These are phyloP conservation scores for Phorcus lineatus DNA, from an alignment of 2,888 invertebrate species.

Conservation along the genomic window DNA sequence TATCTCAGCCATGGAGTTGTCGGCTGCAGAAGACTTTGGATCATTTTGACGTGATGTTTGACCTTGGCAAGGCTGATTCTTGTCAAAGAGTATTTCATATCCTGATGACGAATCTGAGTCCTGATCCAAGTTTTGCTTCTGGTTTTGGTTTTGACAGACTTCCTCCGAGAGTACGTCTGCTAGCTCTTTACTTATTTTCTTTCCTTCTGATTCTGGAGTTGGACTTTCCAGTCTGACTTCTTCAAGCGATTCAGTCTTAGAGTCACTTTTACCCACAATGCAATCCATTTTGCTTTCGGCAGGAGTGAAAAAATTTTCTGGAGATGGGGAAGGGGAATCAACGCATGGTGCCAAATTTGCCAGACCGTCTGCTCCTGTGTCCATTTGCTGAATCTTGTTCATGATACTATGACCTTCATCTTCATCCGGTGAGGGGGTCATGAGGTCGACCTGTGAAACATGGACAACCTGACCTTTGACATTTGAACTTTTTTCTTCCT, in stretches of 20 bases:
- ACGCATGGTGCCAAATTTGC: background rate
- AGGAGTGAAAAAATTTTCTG: background rate
- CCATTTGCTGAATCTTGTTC: background rate
- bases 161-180: background rate
- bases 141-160: background rate
- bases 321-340: background rate
- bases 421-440: conserved; percentile 1
- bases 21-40: background rate
- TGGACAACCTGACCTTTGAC: conserved; percentile 5
- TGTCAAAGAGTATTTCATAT: conserved; percentile 9
- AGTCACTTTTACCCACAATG: background rate
- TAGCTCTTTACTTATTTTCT: background rate
- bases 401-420: background rate
- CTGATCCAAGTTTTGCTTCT: background rate
- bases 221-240: conserved; percentile 7
- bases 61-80: background rate
- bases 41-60: background rate
- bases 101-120: background rate
- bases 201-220: background rate
- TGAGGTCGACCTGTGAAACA: background rate
- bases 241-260: background rate
- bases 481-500: conserved; percentile 12
- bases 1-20: background rate
- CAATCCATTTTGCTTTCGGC: background rate
- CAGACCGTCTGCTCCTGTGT: background rate